Conservation (phyloP, 2,888 invertebrate species). For the Morpho helenor region DNA sequence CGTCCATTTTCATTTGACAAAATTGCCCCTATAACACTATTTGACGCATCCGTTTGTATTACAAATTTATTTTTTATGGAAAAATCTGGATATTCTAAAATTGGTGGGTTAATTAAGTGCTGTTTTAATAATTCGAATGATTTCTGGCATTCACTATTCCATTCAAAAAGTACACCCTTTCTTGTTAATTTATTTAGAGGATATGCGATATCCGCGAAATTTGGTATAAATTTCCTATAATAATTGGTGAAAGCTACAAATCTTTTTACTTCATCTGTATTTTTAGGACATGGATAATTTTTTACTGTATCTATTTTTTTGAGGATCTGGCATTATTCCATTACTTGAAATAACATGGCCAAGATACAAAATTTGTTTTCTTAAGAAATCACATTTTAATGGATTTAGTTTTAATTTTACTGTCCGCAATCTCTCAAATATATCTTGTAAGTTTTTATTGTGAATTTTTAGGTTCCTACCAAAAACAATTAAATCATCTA, state of each 20-base stretch:
- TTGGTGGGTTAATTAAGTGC: constrained; percentile 16
- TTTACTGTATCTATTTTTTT: constrained; percentile 17
- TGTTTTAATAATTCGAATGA: constrained; percentile 25
- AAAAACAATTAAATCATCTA: constrained; percentile 21
- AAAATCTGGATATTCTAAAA: constrained; percentile 26
- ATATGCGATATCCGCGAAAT: constrained; percentile 19
- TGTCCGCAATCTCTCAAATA: constrained; percentile 20
- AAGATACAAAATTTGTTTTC: constrained; percentile 20
- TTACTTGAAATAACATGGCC: constrained; percentile 19
- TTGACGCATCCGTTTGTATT: constrained; percentile 24
- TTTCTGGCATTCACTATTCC: constrained; percentile 24
- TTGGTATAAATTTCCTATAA: constrained; percentile 19
- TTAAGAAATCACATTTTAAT: constrained; percentile 22
- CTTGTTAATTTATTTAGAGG: constrained; percentile 26
- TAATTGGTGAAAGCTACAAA: constrained; percentile 23
- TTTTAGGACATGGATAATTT: constrained; percentile 25
- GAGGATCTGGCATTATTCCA: constrained; percentile 22
- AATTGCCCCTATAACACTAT: constrained; percentile 19
- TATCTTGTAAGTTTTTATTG: constrained; percentile 22
- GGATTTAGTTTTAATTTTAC: constrained; percentile 17
- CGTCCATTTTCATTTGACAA: constrained; percentile 19
- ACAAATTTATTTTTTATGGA: constrained; percentile 15
- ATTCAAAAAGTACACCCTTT: constrained; percentile 23
- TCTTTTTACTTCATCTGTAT: constrained; percentile 20
- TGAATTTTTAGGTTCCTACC: constrained; percentile 11